phyloP scores from a whole-genome alignment of 2,888 invertebrate species.

The Seira musarum region DNA sequence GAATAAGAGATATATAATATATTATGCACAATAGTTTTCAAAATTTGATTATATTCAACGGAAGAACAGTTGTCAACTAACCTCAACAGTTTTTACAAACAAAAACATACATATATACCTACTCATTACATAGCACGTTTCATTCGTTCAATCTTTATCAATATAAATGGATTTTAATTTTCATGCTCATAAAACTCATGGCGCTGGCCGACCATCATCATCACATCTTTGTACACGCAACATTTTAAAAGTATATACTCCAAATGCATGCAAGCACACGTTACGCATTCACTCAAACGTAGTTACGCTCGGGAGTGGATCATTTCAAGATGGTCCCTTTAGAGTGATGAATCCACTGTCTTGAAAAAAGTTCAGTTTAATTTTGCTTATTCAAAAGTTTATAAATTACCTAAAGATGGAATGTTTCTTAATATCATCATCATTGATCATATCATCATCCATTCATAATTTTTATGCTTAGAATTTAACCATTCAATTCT shows the following conservation, averaged over 20 bases:
- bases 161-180: conserved; percentile 5
- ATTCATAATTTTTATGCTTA: background rate
- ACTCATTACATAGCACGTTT: conserved; percentile 6
- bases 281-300: too few relatives aligned
- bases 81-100: background rate
- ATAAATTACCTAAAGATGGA: conserved; percentile 19
- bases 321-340: background rate
- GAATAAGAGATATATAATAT: too few relatives aligned
- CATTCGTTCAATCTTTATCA: background rate
- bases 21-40: too few relatives aligned
- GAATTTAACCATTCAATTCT: too few relatives aligned
- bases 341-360: too few relatives aligned
- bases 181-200: too few relatives aligned
- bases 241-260: too few relatives aligned
- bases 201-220: too few relatives aligned
- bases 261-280: too few relatives aligned
- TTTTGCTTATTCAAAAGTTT: too few relatives aligned
- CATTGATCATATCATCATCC: conserved; percentile 17
- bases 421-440: conserved; percentile 46
- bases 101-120: background rate
- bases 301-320: background rate
- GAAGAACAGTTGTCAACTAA: background rate
- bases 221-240: too few relatives aligned
- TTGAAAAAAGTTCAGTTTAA: too few relatives aligned
- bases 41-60: background rate